Evolutionary conservation across 2,888 invertebrate species (phyloP), one percentile per base, ranked within the genome.

Genomic region (Drymonia ruficornis): DNA sequence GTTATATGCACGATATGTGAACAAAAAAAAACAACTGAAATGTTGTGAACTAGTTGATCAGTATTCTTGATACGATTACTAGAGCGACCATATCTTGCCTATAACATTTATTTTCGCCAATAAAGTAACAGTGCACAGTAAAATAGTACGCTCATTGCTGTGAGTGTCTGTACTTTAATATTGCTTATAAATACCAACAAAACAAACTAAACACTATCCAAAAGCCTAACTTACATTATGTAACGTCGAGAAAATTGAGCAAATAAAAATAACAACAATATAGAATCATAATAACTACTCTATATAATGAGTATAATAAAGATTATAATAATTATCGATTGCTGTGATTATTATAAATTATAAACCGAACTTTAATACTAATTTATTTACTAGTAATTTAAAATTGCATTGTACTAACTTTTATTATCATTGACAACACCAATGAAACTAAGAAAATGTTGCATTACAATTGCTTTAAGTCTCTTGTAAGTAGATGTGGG

Each of bases 231-330:
- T 88, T 87, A 89, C 76, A 78, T 81, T 70, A 23, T 83, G 16
- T n/a, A 87, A 88, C 81, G 87, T 86, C 86, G 81, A 87, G 81
- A 87, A 84, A 87, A 90, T 91, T 91, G 92, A 92, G 92, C 92
- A 92, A 91, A 91, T 91, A 70, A 91, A 86, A 89, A 88, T 86
- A 91, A 91, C 89, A 91, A 74, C 86, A 91, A 91, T 88, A 86
- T 88, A 85, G 76, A 81, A 80, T 73, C 67, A 82, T 81, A 83
- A 80, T 72, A 80, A 71, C 79, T 85, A 84, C 75, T 80, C 82
- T 84, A 83, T 71, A 83, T 80, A 85, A 62, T 82, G 84, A 88
- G 84, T 88, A 87, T 81, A 85, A 87, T 82, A 77, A 83, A 80
- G 76, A 83, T 78, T 77, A 74, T 62, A 63, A 73, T 73, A 29